Base-by-base conservation (phyloP, 2,888 invertebrate species). In the Plemyria rubiginata region DNA sequence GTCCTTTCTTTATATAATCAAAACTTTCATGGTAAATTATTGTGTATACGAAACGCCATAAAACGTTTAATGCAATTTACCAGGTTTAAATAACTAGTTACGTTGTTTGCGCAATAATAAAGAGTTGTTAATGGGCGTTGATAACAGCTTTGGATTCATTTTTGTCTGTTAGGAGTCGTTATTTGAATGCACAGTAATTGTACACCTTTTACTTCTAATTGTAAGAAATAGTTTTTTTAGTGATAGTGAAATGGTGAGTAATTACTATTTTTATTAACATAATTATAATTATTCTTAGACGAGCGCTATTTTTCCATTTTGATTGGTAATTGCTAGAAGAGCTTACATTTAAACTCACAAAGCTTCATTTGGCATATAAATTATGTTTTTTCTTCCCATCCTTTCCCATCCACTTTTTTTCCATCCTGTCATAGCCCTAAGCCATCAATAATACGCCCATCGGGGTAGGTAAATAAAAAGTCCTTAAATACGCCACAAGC, bases 191-290 rank as follows among this genome's bases (percentile, higher is more conserved):
- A 48, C 45, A 16, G 43, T 60, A 60, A 60, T 54, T 60, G 53
- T 32, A 52, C 38, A 53, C 32, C 54, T 54, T 50, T 65, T 64
- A 54, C 45, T 54, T 57, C 1, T 53, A 43, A 60, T 56, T 60
- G 45, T 49, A 49, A 29, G 53, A 64, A 60, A 53, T 64, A 53
- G 8, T 41, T 40, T 16, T 15, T 43, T 46, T 54, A 58, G 28
- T 58, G 29, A 50, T 38, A 11, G 15, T 51, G 32, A 29, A 49
- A 40, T 40, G 46, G 12, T n/a, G 0, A 13, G 43, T 45, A 45
- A 51, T 51, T 57, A 57, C 2, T 22, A 22, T 22, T 22, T 22
- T 22, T 22, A 22, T 22, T 22, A 22, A 22, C 22, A 22, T 22
- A 22, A 22, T 22, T 22, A 22, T 22, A 22, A 22, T 1, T 22